Evolutionary conservation across 2,888 invertebrate species (phyloP).

Genomic region (Odontomyia ornata): DNA sequence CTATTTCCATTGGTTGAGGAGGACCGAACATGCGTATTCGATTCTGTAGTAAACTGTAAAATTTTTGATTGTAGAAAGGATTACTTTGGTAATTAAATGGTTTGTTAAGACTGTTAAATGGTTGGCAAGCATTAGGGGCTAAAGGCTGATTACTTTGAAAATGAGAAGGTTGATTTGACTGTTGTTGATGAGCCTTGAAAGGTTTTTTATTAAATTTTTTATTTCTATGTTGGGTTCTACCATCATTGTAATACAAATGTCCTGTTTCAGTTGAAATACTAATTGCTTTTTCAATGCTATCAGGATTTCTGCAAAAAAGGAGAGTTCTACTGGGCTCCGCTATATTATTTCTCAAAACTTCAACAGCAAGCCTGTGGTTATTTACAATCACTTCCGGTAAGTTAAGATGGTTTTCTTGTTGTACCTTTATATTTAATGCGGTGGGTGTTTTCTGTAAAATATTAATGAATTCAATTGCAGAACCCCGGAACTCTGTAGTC

Average conservation of each 20-base stretch:
- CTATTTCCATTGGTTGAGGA: conserved; percentile 37
- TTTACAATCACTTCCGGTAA: too few species aligned
- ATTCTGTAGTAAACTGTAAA: background rate
- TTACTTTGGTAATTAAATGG: too few species aligned
- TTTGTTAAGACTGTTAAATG: too few species aligned
- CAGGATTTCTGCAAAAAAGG: background rate
- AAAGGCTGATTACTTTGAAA: too few species aligned
- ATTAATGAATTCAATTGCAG: too few species aligned
- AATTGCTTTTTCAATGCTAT: background rate
- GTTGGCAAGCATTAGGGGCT: too few species aligned
- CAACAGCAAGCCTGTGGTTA: background rate
- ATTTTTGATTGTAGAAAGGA: background rate
- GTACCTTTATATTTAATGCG: too few species aligned
- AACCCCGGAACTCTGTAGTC: too few species aligned
- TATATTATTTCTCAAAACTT: background rate
- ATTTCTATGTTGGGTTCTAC: background rate
- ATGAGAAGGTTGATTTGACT: too few species aligned
- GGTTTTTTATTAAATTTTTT: background rate
- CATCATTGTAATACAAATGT: background rate
- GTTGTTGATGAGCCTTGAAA: too few species aligned
- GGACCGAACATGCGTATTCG: background rate
- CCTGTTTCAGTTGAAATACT: background rate
- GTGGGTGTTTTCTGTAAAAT: background rate
- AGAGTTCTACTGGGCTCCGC: too few species aligned
- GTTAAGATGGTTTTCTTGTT: background rate